Percentiles rank a stretch among this genome's conserved stretches.
phyloP scores from a whole-genome alignment of 1,140 invertebrate genomes.

The Bombus balteatus region DNA sequence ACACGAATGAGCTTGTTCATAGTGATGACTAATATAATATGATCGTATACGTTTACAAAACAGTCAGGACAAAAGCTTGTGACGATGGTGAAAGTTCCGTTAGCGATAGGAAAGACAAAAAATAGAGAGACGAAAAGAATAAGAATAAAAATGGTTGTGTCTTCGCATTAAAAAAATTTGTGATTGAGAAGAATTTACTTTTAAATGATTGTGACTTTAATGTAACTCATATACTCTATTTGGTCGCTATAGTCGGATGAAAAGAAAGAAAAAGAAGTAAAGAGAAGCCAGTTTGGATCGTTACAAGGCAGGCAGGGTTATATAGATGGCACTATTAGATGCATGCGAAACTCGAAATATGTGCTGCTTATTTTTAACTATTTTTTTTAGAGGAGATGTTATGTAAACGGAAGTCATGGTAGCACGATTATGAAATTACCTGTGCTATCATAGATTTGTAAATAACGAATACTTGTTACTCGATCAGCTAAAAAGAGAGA shows the following conservation, averaged over 20 bases:
- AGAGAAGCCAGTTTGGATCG: not conserved
- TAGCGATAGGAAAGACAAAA: not conserved
- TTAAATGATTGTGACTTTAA: not conserved
- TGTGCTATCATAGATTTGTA: constrained; percentile 3
- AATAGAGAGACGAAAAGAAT: not conserved
- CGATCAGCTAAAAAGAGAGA: not conserved
- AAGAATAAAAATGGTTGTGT: not conserved
- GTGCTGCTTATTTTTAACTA: constrained; percentile 1
- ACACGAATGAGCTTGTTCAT: constrained; percentile 12
- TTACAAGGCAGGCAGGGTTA: not conserved
- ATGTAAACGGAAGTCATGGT: not conserved
- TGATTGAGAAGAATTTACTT: not conserved
- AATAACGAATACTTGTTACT: constrained; percentile 6
- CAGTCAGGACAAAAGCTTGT: too few relatives aligned
- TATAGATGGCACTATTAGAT: not conserved
- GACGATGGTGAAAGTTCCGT: not conserved
- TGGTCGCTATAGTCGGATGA: too few relatives aligned
- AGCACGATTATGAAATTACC: not conserved
- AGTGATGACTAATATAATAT: not conserved
- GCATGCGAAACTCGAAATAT: not conserved
- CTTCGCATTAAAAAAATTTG: not conserved
- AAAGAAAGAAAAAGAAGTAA: not conserved
- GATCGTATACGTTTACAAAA: not conserved
- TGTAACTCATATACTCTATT: not conserved
- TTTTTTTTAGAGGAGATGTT: not conserved